Evolutionary conservation across 2,888 invertebrate species (phyloP).

Genomic region (Drosophila antonietae): DNA sequence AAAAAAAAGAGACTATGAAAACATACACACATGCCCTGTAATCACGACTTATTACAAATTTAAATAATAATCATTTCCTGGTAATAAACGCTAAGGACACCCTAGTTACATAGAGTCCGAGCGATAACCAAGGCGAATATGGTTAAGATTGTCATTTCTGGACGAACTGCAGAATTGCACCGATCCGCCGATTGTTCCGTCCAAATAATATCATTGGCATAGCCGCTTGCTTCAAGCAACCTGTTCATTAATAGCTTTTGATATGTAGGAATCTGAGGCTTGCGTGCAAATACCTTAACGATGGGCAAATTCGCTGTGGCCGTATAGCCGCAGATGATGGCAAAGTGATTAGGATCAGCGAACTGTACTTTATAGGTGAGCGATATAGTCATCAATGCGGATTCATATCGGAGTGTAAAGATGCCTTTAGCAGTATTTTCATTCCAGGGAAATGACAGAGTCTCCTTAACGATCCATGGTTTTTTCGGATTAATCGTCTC

Average conservation of each 20-base stretch:
- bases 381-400: background rate
- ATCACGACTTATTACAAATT: background rate
- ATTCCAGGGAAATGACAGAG: slow-evolving; percentile 60
- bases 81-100: background rate
- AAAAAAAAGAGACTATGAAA: background rate
- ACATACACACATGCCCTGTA: background rate
- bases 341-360: slow-evolving; percentile 34
- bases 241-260: slow-evolving; percentile 5
- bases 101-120: background rate
- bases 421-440: slow-evolving; percentile 44
- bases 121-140: slow-evolving; percentile 7
- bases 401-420: slow-evolving; percentile 48
- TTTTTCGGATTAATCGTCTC: slow-evolving; percentile 41
- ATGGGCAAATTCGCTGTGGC: slow-evolving; percentile 36
- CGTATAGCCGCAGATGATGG: slow-evolving; percentile 12
- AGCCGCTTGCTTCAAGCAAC: background rate
- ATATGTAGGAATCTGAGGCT: slow-evolving; percentile 2
- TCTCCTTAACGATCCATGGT: slow-evolving; percentile 38
- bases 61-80: background rate
- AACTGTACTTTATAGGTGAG: slow-evolving; percentile 58
- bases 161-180: slow-evolving; percentile 39
- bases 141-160: background rate
- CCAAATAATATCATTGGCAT: slow-evolving; percentile 45
- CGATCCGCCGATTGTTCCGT: slow-evolving; percentile 49
- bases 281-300: slow-evolving; percentile 56